phyloP scores from a whole-genome alignment of 2,113 vertebrate species.

The Opisthocomus hoazin region DNA sequence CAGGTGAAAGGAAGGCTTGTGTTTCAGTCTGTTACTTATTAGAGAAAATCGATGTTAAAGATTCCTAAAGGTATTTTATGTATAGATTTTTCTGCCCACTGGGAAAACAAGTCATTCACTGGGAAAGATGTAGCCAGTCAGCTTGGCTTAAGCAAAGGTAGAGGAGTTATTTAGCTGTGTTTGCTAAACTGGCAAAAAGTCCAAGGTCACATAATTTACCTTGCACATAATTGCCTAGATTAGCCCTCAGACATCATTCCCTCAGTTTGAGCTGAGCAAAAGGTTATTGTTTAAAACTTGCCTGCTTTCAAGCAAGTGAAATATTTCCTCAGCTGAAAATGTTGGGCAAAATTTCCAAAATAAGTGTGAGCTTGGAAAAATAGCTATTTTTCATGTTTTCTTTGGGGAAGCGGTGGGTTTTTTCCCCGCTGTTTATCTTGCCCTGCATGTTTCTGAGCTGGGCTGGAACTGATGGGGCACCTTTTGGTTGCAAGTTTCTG shows the following conservation, averaged over 20 bases:
- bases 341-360: neutral
- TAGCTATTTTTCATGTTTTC: neutral
- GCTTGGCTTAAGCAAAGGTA: neutral
- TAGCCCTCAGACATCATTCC: neutral
- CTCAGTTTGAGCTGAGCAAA: neutral
- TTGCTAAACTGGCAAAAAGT: conserved; percentile 11
- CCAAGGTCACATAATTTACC: neutral
- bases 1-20: neutral
- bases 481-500: neutral
- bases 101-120: neutral
- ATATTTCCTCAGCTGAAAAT: neutral
- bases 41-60: neutral
- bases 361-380: neutral
- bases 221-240: conserved; percentile 3
- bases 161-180: neutral
- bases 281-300: neutral
- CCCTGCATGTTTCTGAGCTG: neutral
- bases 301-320: neutral
- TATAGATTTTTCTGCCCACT: neutral
- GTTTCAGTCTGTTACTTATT: neutral
- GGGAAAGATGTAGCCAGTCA: neutral
- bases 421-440: neutral
- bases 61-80: neutral
- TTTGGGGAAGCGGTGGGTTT: accelerated
- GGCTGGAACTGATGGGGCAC: neutral